Conservation (phyloP, 92 coral and sea anemone genomes). For the Palythoa grandiflora region DNA sequence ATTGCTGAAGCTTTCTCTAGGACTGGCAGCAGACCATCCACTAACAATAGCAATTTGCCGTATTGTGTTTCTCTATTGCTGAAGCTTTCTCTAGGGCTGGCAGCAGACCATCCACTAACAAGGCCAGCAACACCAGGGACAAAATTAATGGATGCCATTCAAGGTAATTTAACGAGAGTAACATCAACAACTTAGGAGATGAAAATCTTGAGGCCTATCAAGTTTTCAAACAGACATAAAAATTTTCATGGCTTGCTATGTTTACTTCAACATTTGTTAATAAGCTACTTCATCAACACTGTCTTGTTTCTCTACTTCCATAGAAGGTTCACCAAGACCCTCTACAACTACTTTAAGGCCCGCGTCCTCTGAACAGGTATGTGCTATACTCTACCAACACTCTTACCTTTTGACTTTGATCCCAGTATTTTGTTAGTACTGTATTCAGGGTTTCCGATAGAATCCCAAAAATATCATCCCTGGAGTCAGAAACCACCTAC, state of each 20-base stretch:
- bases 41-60: too few species aligned
- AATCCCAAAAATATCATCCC: too few species aligned
- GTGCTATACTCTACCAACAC: background rate
- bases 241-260: too few species aligned
- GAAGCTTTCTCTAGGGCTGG: conserved; percentile 67
- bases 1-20: conserved; percentile 64
- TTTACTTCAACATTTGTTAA: background rate
- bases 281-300: background rate
- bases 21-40: conserved; percentile 86
- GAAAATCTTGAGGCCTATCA: background rate
- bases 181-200: background rate
- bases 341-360: conserved; percentile 65
- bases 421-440: too few species aligned
- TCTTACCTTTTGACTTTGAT: too few species aligned
- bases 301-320: background rate
- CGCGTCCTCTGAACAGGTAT: conserved; percentile 62
- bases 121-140: conserved; percentile 95
- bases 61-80: too few species aligned
- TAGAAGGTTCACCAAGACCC: conserved; percentile 66
- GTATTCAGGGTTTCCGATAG: too few species aligned
- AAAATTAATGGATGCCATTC: conserved; percentile 67
- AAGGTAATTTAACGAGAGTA: conserved; percentile 53
- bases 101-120: conserved; percentile 91
- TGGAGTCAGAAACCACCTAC: too few species aligned
- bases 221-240: too few species aligned